Conservation (phyloP, 1,140 invertebrate genomes). For the Harpegnathos saltator region DNA sequence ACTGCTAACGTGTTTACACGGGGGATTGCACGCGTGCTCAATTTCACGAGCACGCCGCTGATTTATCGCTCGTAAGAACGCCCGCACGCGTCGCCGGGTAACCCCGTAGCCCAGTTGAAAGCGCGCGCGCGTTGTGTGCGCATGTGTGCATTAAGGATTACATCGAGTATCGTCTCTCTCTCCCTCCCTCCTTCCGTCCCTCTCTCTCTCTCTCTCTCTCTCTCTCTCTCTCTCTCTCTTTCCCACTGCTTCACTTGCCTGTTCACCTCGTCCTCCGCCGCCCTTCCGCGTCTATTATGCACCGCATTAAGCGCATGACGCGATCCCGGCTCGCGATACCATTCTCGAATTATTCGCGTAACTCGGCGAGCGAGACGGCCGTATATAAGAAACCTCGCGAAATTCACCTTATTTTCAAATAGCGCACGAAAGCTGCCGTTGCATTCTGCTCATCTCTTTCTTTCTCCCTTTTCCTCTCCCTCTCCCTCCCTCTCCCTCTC, state of each 20-base stretch:
- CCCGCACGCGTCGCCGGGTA: conserved; percentile 45
- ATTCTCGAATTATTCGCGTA: conserved; percentile 40
- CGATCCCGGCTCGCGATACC: conserved; percentile 16
- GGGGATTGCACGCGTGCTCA: conserved; percentile 60
- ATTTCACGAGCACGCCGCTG: conserved; percentile 55
- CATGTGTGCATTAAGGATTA: conserved; percentile 76
- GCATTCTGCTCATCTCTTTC: no score
- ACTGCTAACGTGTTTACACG: conserved; percentile 61
- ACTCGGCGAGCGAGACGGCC: not conserved
- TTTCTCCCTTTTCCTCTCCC: no score
- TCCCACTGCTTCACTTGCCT: no score
- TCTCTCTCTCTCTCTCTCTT: not conserved
- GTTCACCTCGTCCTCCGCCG: not conserved
- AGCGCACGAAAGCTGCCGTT: not conserved
- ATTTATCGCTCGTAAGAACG: conserved; percentile 59
- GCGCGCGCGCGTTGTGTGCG: conserved; percentile 28
- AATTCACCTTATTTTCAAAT: conserved; percentile 20
- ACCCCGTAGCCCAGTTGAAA: conserved; percentile 48
- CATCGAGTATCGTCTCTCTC: conserved; percentile 61
- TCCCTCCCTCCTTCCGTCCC: no score
- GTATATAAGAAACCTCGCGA: not conserved
- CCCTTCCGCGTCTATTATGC: conserved; percentile 37
- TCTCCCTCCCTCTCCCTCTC: no score
- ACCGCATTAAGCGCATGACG: conserved; percentile 49
- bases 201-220: not conserved